Base-by-base conservation (phyloP, 2,888 invertebrate species). In the Mellilla xanthometata region DNA sequence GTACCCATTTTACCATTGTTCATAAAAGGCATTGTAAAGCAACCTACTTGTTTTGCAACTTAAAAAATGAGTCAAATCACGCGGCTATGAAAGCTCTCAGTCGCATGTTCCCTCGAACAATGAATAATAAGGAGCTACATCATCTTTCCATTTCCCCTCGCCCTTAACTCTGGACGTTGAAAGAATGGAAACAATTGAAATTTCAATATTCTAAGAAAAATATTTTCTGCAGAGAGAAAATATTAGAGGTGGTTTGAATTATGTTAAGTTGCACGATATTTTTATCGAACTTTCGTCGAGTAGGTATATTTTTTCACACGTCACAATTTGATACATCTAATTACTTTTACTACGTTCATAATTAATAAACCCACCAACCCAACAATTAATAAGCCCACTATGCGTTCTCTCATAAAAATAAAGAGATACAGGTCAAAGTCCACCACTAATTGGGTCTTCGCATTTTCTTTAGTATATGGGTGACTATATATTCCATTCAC, bases 81-180 rank as follows among this genome's bases (percentile, higher is more conserved):
- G 76, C 65, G 68, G 75, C 60, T 60, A 65, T 68, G 75, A 68
- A 81, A 74, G 78, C 79, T 74, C 68, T 72, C 66, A 71, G 54
- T 52, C 51, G 65, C 60, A 56, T 54, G 54, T 50, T 56, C 67
- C 62, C 56, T 55, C 69, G 77, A 80, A 85, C 86, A 84, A 87
- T 85, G 87, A 85, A 87, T 86, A 86, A 81, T 83, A 87, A 86
- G 79, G 67, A 68, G 69, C 71, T 70, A 87, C 86, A 84, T 76
- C 75, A 79, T 75, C 81, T 77, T 78, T 79, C 84, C 85, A 87
- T 87, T 86, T 86, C 77, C 64, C 74, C 76, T 72, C 72, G 70
- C 76, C 84, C 79, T 68, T 75, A 81, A 73, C 64, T 12, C 29
- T 28, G 41, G 38, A 42, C 41, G 47, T 32, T 68, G 62, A 72